Evolutionary conservation across 2,888 invertebrate genomes (phyloP).

Genomic region (Tinea semifulvella): DNA sequence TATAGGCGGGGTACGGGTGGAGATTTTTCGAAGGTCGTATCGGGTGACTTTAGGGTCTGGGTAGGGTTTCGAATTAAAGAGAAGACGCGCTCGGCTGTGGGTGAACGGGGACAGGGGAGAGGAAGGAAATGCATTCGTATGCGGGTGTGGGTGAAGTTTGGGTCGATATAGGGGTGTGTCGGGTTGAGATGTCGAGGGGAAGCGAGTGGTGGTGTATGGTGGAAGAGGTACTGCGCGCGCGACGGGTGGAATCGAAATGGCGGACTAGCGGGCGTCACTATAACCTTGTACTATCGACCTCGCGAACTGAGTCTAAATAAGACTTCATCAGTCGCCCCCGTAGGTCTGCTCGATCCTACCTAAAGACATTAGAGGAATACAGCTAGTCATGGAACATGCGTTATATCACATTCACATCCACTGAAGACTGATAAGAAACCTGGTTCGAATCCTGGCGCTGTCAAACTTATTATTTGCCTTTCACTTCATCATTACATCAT

Average conservation of each 20-base stretch:
- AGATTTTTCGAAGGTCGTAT: not conserved
- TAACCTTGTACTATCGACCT: constrained; percentile 13
- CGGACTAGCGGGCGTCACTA: not conserved
- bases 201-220: not conserved
- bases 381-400: too few species aligned
- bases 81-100: not conserved
- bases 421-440: too few species aligned
- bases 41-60: not conserved
- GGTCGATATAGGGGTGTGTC: not conserved
- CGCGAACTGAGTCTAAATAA: constrained; percentile 15
- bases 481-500: too few species aligned
- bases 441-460: too few species aligned
- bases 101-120: not conserved
- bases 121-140: constrained; percentile 2
- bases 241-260: constrained; percentile 12
- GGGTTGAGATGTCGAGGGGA: not conserved
- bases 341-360: constrained; percentile 13
- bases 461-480: too few species aligned
- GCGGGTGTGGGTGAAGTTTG: constrained; percentile 2
- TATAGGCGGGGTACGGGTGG: too few species aligned
- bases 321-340: constrained; percentile 15
- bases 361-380: too few species aligned
- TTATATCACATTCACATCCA: too few species aligned
- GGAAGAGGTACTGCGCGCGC: constrained; percentile 12
- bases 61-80: not conserved